These are phyloP conservation scores for Drosophila saltans DNA, from an alignment of 1,140 invertebrate genomes.

Conservation along the genomic window DNA sequence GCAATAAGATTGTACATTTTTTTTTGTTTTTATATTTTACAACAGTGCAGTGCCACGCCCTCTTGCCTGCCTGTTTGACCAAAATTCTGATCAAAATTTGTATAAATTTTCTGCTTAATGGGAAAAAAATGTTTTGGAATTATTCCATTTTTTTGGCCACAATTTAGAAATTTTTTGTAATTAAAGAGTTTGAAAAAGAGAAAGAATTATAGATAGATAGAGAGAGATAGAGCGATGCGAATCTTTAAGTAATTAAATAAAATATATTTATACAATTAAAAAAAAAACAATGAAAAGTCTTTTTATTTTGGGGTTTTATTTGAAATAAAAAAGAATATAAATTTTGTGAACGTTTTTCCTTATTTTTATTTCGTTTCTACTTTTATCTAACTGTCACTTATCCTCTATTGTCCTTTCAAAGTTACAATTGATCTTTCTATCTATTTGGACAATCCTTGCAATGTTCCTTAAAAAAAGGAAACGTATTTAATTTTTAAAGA, in stretches of 20 bases:
- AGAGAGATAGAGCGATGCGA: constrained; percentile 44
- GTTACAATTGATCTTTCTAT: too few relatives aligned
- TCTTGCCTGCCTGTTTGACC: constrained; percentile 12
- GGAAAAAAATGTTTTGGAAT: constrained; percentile 9
- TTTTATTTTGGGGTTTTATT: constrained; percentile 11
- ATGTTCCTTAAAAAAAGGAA: too few relatives aligned
- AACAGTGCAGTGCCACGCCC: background rate
- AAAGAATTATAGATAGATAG: background rate
- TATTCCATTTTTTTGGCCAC: constrained; percentile 47
- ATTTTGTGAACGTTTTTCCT: too few relatives aligned
- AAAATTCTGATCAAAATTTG: constrained; percentile 41
- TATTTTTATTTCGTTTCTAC: too few relatives aligned
- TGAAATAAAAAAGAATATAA: too few relatives aligned
- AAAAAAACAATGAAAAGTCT: constrained; percentile 34
- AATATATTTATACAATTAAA: constrained; percentile 77
- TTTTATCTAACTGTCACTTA: too few relatives aligned
- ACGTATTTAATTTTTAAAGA: too few relatives aligned
- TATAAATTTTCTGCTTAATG: constrained; percentile 23
- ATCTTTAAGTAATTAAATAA: constrained; percentile 75
- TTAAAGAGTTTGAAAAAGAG: constrained; percentile 32
- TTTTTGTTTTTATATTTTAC: constrained; percentile 64
- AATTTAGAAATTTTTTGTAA: constrained; percentile 38
- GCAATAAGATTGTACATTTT: constrained; percentile 82
- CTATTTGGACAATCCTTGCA: too few relatives aligned
- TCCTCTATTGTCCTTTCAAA: too few relatives aligned